Base-by-base conservation (phyloP, 2,888 invertebrate genomes). In the Drosophila formosana region DNA sequence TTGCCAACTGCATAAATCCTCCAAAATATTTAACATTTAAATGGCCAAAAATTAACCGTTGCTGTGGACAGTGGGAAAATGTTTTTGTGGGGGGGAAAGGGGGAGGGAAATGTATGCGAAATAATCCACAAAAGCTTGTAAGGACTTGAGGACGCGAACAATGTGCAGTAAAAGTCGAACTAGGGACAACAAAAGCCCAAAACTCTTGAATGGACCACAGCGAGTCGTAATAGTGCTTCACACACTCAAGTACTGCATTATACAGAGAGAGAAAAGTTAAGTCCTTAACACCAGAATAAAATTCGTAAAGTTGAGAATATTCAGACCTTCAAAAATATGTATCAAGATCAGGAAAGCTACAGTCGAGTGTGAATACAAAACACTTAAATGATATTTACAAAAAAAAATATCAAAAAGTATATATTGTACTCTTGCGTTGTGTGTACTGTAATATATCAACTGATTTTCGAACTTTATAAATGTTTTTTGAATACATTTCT, bases 11-110 rank as follows among this genome's bases (percentile, higher is more conserved):
- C 67, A 85, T 76, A 82, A 85, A 85, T 82, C 73, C 78, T 47
- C 41, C 41, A 65, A 73, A 71, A 88, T 82, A 85, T 88, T 88
- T 81, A 87, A 84, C 88, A 84, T 89, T 89, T 85, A 85, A 85
- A 89, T 85, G 78, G 66, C 60, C 70, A 64, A 72, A 87, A 84
- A 89, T 85, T 85, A 89, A 85, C 73, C 66, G 52, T 79, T 77
- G 51, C 41, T 73, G 88, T 72, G 71, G 73, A 46, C 52, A 28
- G 32, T 49, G 46, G 46, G 9, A 30, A 18, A 18, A 18, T 18
- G 30, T 30, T 28, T 4, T 5, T 26, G 23, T 4, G 32, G 28
- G 6, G 8, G 1, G 13, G 11, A 18, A 18, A 9, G 43, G 4
- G 46, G 1, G 28, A 11, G 18, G 18, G 18, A 8, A 63, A 66